Percentiles rank a stretch among this genome's conserved stretches.
phyloP scores from a whole-genome alignment of 2,888 invertebrate species.

The Loripinus fragilis region DNA sequence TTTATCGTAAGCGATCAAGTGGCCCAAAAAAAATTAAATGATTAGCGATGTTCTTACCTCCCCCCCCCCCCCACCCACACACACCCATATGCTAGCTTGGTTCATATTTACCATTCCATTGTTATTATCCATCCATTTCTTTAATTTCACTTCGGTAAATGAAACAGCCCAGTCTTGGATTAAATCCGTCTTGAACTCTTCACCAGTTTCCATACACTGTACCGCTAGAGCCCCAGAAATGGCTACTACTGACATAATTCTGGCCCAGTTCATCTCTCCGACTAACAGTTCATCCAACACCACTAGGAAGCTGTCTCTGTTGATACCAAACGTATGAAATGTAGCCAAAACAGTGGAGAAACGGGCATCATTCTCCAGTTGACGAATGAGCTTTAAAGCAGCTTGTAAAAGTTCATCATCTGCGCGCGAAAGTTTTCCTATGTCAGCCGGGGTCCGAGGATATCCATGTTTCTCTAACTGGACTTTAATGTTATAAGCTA shows the following conservation, averaged over 20 bases:
- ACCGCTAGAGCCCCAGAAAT: conserved; percentile 81
- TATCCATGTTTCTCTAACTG: background rate
- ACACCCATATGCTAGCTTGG: too few relatives aligned
- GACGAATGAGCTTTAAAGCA: background rate
- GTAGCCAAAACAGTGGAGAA: background rate
- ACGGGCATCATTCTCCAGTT: background rate
- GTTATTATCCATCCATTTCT: conserved; percentile 81
- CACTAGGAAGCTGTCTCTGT: conserved; percentile 41
- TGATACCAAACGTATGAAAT: background rate
- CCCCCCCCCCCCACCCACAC: too few relatives aligned
- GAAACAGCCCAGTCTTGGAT: conserved; percentile 80
- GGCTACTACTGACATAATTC: conserved; percentile 82
- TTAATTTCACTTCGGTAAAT: conserved; percentile 79
- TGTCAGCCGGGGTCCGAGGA: background rate
- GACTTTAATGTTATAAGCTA: background rate
- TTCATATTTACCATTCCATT: conserved; percentile 82
- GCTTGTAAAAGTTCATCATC: background rate
- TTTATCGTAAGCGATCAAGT: too few relatives aligned
- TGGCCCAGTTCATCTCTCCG: conserved; percentile 83
- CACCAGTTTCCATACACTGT: conserved; percentile 76
- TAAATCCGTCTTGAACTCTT: conserved; percentile 76
- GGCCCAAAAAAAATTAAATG: too few relatives aligned
- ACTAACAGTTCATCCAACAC: conserved; percentile 82
- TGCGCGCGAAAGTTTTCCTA: background rate
- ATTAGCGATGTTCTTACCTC: too few relatives aligned